These are phyloP conservation scores for Paralichthys olivaceus DNA, from an alignment of 2,113 vertebrate species.

Conservation along the genomic window DNA sequence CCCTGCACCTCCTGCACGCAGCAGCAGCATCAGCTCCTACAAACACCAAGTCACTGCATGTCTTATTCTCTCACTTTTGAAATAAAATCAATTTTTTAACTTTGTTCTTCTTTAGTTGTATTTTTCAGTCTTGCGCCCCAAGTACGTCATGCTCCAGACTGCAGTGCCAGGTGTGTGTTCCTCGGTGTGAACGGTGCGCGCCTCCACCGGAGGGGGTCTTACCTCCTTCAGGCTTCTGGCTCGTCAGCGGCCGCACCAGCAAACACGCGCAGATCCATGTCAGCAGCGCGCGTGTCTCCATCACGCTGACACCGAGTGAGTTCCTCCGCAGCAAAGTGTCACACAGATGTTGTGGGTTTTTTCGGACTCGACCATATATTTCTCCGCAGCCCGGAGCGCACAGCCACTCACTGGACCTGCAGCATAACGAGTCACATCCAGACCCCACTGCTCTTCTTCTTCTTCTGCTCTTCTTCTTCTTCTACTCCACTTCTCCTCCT, in stretches of 20 bases:
- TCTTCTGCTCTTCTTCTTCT: slow-evolving; percentile 15
- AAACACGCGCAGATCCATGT: slow-evolving; percentile 58
- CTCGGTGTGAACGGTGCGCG: no score
- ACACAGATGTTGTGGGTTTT: slow-evolving; percentile 10
- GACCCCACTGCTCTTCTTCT: background rate
- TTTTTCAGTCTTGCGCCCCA: no score
- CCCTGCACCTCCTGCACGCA: background rate
- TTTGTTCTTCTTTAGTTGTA: background rate
- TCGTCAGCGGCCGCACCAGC: slow-evolving; percentile 27
- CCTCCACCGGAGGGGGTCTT: slow-evolving; percentile 22
- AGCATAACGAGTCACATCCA: background rate
- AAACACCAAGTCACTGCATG: background rate
- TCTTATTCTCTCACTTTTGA: background rate
- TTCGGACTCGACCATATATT: slow-evolving; percentile 41
- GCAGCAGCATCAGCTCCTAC: no score
- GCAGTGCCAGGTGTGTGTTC: no score
- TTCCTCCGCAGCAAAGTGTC: slow-evolving; percentile 23
- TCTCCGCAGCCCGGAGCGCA: slow-evolving; percentile 49
- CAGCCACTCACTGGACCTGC: slow-evolving; percentile 43
- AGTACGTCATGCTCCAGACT: no score
- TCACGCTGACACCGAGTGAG: slow-evolving; percentile 20
- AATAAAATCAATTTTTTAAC: background rate
- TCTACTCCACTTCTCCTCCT: slow-evolving; percentile 17
- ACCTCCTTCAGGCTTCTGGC: slow-evolving; percentile 74
- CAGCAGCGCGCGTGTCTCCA: slow-evolving; percentile 48